Evolutionary conservation across 2,113 vertebrate species (phyloP), one percentile per base, ranked within the genome.

Genomic region (Xyrauchen texanus): DNA sequence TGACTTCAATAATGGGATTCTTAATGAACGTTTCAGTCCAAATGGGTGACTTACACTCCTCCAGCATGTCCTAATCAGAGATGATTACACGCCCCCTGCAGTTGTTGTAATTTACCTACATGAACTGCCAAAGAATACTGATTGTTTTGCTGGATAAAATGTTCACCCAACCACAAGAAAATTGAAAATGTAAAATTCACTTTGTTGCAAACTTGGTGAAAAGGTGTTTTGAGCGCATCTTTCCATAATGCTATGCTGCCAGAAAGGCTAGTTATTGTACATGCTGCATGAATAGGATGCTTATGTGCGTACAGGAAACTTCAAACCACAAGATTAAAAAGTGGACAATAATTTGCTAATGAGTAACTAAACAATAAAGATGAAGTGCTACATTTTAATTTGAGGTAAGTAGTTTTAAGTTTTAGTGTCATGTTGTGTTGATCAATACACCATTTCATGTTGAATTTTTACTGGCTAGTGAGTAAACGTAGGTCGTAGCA

Each of bases 41-140:
- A 71, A 71, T 45, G 21, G 21, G 52, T 71, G 68, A 71, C 51
- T 71, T 21, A 57, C 68, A 57, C 68, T 71, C 21, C 68, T 57
- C 53, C 68, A 55, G 68, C 52, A 45, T 71, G 21, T 71, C 68
- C 68, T 71, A 71, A 71, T 71, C 68, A 71, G 68, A 71, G 52
- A 57, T 71, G 53, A 71, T 71, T 53, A 71, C 68, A 57, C 0
- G 4, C 68, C 68, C 68, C 68, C 52, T n/a, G 68, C 68, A 53
- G 68, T 42, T 57, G 11, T 42, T 53, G 51, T 58, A 71, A 71
- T 70, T 53, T 57, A 57, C 12, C 52, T 53, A 70, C 68, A 57
- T 44, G 34, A 57, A 70, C 34, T 5, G 52, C 10, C 52, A 57
- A 70, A 1, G 52, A 45, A 70, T 57, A 70, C 68, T 42, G 68